A percentile compares a stretch with the other conserved stretches of the same genome.
Evolutionary conservation across 2,888 invertebrate genomes (phyloP).

Genomic region (Mongoloraphidia duomilia): DNA sequence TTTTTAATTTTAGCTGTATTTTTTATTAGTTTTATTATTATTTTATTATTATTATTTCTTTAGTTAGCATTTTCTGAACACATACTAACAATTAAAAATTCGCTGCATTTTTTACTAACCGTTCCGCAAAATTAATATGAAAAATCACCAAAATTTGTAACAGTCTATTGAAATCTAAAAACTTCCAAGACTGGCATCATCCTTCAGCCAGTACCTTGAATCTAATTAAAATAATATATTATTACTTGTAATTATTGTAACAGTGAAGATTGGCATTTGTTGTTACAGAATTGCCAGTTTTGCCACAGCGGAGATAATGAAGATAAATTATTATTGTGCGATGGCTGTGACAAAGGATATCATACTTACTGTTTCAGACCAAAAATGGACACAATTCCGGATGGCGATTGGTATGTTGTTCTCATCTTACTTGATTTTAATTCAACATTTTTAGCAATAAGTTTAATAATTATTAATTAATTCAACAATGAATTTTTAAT

Average conservation of each 20-base stretch:
- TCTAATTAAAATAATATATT: constrained; percentile 10
- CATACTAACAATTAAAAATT: not conserved
- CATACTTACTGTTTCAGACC: constrained; percentile 99
- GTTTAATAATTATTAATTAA: too few relatives aligned
- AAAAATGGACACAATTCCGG: constrained; percentile 89
- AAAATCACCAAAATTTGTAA: too few relatives aligned
- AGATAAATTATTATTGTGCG: constrained; percentile 85
- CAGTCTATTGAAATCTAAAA: not conserved
- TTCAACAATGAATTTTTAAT: too few relatives aligned
- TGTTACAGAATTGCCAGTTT: constrained; percentile 86
- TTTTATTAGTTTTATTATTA: too few relatives aligned
- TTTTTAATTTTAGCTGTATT: too few relatives aligned
- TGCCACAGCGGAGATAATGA: constrained; percentile 94
- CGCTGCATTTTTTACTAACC: not conserved
- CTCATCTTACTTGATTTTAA: not conserved
- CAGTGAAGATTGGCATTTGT: constrained; percentile 1
- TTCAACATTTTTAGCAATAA: not conserved
- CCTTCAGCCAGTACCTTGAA: constrained; percentile 3
- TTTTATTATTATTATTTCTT: too few relatives aligned
- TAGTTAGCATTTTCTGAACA: not conserved
- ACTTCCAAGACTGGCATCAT: not conserved
- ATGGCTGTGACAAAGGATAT: constrained; percentile 96
- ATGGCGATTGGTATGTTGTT: constrained; percentile 80
- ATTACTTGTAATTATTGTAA: not conserved
- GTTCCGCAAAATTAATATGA: too few relatives aligned